A percentile compares a stretch with the other conserved stretches of the same genome.
Evolutionary conservation across 2,797 vertebrate genomes (phyloP).

Genomic region (Syngnathus acus): DNA sequence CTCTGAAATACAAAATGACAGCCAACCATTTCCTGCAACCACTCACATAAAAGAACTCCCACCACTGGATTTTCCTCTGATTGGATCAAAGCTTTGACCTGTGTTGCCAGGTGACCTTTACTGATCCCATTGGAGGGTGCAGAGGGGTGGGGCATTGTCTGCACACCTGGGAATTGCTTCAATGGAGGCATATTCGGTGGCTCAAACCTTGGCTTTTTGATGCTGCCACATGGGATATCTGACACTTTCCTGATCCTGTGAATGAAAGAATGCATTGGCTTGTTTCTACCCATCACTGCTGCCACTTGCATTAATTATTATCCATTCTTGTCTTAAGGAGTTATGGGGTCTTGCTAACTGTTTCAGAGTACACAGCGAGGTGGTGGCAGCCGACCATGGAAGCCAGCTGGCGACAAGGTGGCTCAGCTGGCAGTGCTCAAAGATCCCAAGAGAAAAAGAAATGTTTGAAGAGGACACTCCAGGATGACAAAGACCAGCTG

Average conservation of each 20-base stretch:
- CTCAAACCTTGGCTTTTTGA: conserved; percentile 64
- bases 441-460: conserved; percentile 14
- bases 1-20: conserved; percentile 50
- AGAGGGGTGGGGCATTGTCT: conserved; percentile 36
- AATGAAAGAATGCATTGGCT: conserved; percentile 61
- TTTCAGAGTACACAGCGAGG: conserved; percentile 50
- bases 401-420: conserved; percentile 37
- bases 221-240: conserved; percentile 47
- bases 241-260: conserved; percentile 41
- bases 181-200: conserved; percentile 20
- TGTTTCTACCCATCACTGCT: conserved; percentile 35
- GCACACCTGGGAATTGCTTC: conserved; percentile 53
- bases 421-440: conserved; percentile 38
- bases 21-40: conserved; percentile 25
- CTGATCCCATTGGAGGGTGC: conserved; percentile 40
- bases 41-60: conserved; percentile 33
- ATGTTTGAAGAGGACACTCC: conserved; percentile 33
- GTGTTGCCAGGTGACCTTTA: conserved; percentile 58
- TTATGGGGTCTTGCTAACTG: conserved; percentile 46
- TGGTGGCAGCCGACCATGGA: conserved; percentile 19
- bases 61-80: conserved; percentile 45
- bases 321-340: conserved; percentile 45
- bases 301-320: conserved; percentile 45
- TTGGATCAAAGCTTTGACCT: conserved; percentile 69
- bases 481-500: conserved; percentile 47